Evolutionary conservation across 2,888 invertebrate genomes (phyloP).

Genomic region (Lamellibrachia columna): DNA sequence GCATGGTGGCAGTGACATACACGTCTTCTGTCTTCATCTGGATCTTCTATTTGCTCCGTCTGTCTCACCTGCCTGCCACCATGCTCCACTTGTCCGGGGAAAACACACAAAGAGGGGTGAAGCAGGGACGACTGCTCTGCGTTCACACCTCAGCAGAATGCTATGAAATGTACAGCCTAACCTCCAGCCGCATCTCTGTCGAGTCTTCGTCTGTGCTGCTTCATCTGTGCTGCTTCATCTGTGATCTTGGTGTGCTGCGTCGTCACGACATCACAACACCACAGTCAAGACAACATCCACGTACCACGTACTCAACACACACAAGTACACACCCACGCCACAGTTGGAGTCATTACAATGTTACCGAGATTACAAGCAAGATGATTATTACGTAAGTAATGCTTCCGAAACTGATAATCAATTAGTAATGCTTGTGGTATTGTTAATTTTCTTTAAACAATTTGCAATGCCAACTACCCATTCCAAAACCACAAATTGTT

Average conservation of each 20-base stretch:
- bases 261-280: neutral
- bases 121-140: neutral
- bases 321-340: neutral
- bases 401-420: neutral
- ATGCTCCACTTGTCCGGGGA: neutral
- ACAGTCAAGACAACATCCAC: neutral
- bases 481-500: neutral
- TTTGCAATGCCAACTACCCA: neutral
- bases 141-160: neutral
- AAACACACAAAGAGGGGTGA: neutral
- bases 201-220: neutral
- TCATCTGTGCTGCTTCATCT: neutral
- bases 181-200: neutral
- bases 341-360: neutral
- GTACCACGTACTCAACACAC: neutral
- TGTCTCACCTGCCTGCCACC: neutral
- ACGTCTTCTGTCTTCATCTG: neutral
- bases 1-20: neutral
- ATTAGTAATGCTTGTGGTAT: neutral
- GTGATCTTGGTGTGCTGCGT: neutral
- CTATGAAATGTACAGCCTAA: slow-evolving; percentile 12
- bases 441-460: neutral
- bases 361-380: neutral
- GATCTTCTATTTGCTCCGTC: neutral
- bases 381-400: neutral